Evolutionary conservation across 2,888 invertebrate genomes (phyloP).

Genomic region (Homarus gammarus): DNA sequence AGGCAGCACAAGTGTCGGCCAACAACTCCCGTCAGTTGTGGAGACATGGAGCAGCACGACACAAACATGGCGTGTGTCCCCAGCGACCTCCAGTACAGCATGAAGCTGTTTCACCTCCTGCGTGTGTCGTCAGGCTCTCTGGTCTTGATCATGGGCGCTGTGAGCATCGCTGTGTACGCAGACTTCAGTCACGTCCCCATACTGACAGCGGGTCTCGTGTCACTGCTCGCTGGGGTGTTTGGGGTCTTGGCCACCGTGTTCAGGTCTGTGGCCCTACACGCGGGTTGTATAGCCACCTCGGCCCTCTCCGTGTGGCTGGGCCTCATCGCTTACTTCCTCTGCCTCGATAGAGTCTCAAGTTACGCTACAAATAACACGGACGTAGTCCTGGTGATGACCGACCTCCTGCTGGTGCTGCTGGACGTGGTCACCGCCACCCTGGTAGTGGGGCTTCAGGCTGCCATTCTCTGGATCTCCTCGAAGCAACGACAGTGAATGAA

Average conservation of each 20-base stretch:
- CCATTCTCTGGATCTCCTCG: neutral
- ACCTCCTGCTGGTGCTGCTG: neutral
- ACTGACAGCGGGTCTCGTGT: neutral
- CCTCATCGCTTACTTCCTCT: neutral
- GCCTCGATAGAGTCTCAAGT: neutral
- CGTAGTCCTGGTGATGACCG: neutral
- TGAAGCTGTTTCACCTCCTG: neutral
- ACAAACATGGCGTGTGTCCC: too few relatives aligned
- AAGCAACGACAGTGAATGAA: neutral
- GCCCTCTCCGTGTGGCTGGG: constrained; percentile 7
- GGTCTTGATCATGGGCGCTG: constrained; percentile 12
- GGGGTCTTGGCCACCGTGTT: constrained; percentile 20
- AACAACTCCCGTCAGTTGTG: too few relatives aligned
- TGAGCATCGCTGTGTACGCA: neutral
- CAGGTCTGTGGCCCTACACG: neutral
- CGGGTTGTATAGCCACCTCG: constrained; percentile 8
- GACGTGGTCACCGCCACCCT: constrained; percentile 7
- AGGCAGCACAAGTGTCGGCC: too few relatives aligned
- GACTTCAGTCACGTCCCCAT: neutral
- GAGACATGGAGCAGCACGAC: too few relatives aligned
- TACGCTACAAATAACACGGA: neutral
- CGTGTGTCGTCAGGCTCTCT: neutral
- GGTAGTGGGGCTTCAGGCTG: neutral
- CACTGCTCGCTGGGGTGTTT: neutral
- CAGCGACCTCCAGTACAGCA: too few relatives aligned